Evolutionary conservation across 2,888 invertebrate species (phyloP).

Genomic region (Pollenia griseotomentosa): DNA sequence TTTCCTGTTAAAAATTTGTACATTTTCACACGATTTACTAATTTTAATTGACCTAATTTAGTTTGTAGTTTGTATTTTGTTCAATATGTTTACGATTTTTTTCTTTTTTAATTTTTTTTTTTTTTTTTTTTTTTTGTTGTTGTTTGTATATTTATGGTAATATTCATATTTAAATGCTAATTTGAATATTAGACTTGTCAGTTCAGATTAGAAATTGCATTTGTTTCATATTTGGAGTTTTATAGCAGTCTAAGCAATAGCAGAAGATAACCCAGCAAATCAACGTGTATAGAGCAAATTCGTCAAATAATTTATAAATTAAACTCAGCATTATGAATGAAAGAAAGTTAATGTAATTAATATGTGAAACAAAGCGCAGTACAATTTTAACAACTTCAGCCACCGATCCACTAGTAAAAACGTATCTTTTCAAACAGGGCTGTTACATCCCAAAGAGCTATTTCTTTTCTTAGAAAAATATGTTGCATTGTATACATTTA

Average conservation of each 20-base stretch:
- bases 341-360: too few relatives aligned
- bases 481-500: too few relatives aligned
- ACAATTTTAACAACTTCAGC: too few relatives aligned
- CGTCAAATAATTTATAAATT: too few relatives aligned
- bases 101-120: background rate
- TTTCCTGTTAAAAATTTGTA: constrained; percentile 71
- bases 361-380: too few relatives aligned
- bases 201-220: constrained; percentile 48
- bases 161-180: constrained; percentile 22
- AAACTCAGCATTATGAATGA: too few relatives aligned
- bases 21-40: constrained; percentile 68
- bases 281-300: too few relatives aligned
- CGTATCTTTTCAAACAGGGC: too few relatives aligned
- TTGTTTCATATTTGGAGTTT: background rate
- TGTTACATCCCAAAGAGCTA: too few relatives aligned
- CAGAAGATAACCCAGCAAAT: constrained; percentile 18
- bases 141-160: constrained; percentile 22
- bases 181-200: constrained; percentile 50
- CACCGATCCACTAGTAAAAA: too few relatives aligned
- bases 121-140: too few relatives aligned
- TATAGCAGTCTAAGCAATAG: background rate
- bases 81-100: background rate
- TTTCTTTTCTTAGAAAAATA: too few relatives aligned
- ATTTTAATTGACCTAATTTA: constrained; percentile 64
- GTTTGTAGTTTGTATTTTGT: constrained; percentile 7